A percentile compares a stretch with the other conserved stretches of the same genome.
Evolutionary conservation across 2,797 vertebrate genomes (phyloP).

Genomic region (Gobionotothen gibberifrons): DNA sequence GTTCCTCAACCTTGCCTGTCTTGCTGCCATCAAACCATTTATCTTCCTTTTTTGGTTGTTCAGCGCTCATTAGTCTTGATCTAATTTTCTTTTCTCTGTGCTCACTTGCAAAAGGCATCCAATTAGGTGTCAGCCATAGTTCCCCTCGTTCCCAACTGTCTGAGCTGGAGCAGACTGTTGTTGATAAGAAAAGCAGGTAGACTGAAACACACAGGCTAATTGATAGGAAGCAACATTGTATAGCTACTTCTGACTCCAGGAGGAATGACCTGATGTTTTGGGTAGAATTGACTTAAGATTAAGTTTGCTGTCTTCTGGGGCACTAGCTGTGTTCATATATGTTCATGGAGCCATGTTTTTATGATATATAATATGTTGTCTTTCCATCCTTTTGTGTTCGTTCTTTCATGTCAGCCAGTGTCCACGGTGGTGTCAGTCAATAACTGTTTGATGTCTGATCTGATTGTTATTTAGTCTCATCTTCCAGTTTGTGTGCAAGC

Average conservation of each 20-base stretch:
- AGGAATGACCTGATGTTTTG: not conserved
- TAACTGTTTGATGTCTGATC: slow-evolving; percentile 39
- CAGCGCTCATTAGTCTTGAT: slow-evolving; percentile 81
- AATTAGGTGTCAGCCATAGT: slow-evolving; percentile 66
- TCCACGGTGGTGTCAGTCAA: slow-evolving; percentile 19
- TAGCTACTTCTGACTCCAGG: not conserved
- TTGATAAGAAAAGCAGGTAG: slow-evolving; percentile 43
- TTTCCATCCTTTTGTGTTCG: not conserved
- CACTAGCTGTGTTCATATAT: not conserved
- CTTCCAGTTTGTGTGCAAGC: too few species aligned
- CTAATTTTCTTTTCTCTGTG: slow-evolving; percentile 70
- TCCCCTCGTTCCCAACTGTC: slow-evolving; percentile 29
- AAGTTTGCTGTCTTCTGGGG: not conserved
- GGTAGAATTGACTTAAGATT: not conserved
- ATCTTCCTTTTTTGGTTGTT: slow-evolving; percentile 78
- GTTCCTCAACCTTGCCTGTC: slow-evolving; percentile 70
- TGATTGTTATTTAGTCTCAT: slow-evolving; percentile 21
- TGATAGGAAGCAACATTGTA: slow-evolving; percentile 31
- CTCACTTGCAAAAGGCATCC: slow-evolving; percentile 65
- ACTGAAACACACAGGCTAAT: slow-evolving; percentile 53
- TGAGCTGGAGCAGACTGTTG: slow-evolving; percentile 22
- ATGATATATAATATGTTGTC: not conserved
- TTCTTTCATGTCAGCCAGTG: not conserved
- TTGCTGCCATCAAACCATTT: slow-evolving; percentile 72
- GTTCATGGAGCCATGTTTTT: not conserved